Conservation (phyloP, 2,888 invertebrate species). For the Cenopis cana region DNA sequence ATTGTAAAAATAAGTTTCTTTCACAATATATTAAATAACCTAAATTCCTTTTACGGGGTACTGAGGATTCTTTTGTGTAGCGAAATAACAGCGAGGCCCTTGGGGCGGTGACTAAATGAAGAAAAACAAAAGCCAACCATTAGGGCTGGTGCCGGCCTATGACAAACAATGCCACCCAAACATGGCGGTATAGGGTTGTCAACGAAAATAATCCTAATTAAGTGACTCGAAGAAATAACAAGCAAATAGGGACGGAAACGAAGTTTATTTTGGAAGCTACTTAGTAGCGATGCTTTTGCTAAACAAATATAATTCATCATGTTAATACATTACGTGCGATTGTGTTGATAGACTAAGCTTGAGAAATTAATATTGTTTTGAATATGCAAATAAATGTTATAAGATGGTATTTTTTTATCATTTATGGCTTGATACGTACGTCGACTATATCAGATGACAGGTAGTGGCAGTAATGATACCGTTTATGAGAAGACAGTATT, state of each 20-base stretch:
- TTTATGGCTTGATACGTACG: background rate
- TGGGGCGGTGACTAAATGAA: slow-evolving; percentile 64
- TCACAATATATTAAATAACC: slow-evolving; percentile 50
- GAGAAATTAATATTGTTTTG: slow-evolving; percentile 7
- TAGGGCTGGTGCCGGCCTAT: slow-evolving; percentile 62
- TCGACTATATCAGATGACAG: background rate
- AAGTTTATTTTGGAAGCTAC: slow-evolving; percentile 45
- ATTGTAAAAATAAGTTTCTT: slow-evolving; percentile 41
- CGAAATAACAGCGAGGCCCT: slow-evolving; percentile 55
- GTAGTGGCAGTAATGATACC: background rate
- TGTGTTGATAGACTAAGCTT: slow-evolving; percentile 7
- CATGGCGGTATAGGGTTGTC: slow-evolving; percentile 50
- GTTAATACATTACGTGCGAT: slow-evolving; percentile 10
- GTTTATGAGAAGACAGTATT: background rate
- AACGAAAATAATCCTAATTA: slow-evolving; percentile 41
- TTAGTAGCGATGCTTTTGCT: slow-evolving; percentile 5
- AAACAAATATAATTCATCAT: slow-evolving; percentile 24
- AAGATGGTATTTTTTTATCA: background rate
- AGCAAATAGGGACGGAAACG: slow-evolving; percentile 24
- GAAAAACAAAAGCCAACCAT: slow-evolving; percentile 74
- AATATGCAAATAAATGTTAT: background rate
- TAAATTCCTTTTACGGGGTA: slow-evolving; percentile 51
- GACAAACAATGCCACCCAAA: slow-evolving; percentile 63
- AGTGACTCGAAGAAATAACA: slow-evolving; percentile 41
- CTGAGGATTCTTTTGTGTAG: slow-evolving; percentile 63